A percentile compares a stretch with the other conserved stretches of the same genome.
Evolutionary conservation across 2,797 vertebrate species (phyloP).

Genomic region (Muscicapa striata): DNA sequence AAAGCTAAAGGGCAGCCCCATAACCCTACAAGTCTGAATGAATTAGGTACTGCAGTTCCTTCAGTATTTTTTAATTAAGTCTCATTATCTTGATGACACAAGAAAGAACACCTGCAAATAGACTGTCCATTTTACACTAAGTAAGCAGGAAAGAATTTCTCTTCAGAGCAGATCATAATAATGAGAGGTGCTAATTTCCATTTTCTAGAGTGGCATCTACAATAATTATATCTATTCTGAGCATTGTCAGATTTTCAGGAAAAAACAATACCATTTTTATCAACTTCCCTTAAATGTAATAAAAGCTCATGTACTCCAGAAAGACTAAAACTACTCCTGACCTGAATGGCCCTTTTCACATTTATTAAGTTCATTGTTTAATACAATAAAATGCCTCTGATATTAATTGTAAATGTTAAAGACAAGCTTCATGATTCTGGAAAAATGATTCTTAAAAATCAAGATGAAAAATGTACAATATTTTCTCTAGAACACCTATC

Average conservation of each 20-base stretch:
- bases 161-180: background rate
- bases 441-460: background rate
- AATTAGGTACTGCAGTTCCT: background rate
- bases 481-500: background rate
- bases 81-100: background rate
- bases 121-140: background rate
- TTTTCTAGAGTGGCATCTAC: background rate
- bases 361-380: background rate
- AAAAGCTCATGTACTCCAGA: background rate
- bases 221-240: background rate
- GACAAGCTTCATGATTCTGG: background rate
- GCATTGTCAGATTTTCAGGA: background rate
- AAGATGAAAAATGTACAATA: background rate
- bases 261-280: background rate
- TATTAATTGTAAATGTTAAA: background rate
- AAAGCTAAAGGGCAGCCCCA: background rate
- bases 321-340: background rate
- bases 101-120: background rate
- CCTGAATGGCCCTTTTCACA: background rate
- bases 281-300: background rate
- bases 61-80: conserved; percentile 21
- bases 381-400: background rate
- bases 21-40: background rate
- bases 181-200: background rate
- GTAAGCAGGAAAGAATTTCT: background rate